Evolutionary conservation across 1,140 invertebrate genomes (phyloP), one percentile per base, ranked within the genome.

Genomic region (Pinna nobilis): DNA sequence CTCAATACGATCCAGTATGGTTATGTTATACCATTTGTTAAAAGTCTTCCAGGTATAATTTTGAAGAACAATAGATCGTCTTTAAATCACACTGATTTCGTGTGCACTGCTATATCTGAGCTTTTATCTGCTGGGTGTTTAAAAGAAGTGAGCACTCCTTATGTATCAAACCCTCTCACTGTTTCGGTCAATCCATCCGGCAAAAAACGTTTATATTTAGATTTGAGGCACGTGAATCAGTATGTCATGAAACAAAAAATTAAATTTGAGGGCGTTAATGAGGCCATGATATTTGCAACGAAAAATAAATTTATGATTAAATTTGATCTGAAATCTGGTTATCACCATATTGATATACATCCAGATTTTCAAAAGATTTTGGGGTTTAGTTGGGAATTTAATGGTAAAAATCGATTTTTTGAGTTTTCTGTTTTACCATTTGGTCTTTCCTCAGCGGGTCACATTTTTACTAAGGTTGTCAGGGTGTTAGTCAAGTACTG

Each of bases 141-240:
- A 39, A 59, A 71, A n/a, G 15, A 69, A 50, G 57, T 61, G 15
- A 6, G 13, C 4, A 23, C 1, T 41, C 57, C 68, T 51, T 70
- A 28, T 70, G 57, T 61, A 3, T 3, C 28, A 3, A 61, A 61
- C 41, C 68, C 59, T 13, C 59, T 65, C 18, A 57, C 61, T 9
- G 47, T 63, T 37, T 65, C 70, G 9, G 35, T 70, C 11, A 60
- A 53, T 49, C 30, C 33, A 37, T 30, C 47, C 9, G 47, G 37
- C 1, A 71, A 64, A 55, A 28, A 64, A 37, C 59, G 60, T 20
- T 18, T 64, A 44, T 47, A 64, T 41, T 25, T 63, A 41, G 60
- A 71, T 71, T 61, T 71, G 11, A 51, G 69, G 33, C 50, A 63
- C n/a, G 60, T 71, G 15, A 71, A 55, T 63, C 28, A 71, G 25